Conservation (phyloP, 1,140 invertebrate genomes). For the Sitophilus oryzae region DNA sequence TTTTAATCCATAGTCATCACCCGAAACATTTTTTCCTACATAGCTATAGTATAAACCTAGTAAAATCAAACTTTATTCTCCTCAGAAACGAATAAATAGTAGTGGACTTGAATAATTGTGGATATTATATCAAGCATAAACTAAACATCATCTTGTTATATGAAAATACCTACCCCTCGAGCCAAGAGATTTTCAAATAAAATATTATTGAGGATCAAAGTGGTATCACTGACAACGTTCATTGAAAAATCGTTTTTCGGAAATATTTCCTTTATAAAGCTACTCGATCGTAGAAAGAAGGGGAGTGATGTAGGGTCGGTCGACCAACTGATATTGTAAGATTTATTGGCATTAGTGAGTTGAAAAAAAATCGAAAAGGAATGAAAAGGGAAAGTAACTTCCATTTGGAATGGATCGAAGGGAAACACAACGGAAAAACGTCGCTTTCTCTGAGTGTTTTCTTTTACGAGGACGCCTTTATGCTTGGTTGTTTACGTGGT, state of each 20-base stretch:
- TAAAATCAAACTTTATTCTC: no score
- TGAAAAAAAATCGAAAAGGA: background rate
- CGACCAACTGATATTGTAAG: background rate
- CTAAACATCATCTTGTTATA: no score
- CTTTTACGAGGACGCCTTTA: background rate
- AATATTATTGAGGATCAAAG: background rate
- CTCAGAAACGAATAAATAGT: no score
- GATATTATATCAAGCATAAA: no score
- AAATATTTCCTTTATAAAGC: background rate
- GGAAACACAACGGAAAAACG: no score
- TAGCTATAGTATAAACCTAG: no score
- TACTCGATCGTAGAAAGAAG: background rate
- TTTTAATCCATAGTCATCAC: no score
- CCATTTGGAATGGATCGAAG: background rate
- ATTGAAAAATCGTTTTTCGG: background rate
- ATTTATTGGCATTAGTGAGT: background rate
- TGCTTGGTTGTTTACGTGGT: no score
- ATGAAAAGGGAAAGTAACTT: background rate
- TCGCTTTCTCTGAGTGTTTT: background rate
- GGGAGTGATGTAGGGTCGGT: no score
- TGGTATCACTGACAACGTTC: background rate
- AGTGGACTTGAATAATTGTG: no score
- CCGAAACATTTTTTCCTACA: no score
- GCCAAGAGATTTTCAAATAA: background rate
- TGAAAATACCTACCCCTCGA: no score